phyloP scores from a whole-genome alignment of 1,140 invertebrate genomes.

The Akabosia matsudoensis region DNA sequence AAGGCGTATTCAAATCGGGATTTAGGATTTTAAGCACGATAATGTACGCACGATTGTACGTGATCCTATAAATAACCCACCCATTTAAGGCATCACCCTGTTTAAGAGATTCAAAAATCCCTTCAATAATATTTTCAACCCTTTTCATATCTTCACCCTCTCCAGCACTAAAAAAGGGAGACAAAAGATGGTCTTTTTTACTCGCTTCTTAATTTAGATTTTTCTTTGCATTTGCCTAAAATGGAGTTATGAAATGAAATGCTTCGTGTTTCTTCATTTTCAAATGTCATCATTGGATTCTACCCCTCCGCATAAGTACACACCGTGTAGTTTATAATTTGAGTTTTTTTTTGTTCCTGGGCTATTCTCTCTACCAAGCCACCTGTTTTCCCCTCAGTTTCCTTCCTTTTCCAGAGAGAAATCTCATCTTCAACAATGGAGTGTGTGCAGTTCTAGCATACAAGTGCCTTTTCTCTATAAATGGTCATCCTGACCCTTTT shows the following conservation, averaged over 20 bases:
- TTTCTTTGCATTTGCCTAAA: background rate
- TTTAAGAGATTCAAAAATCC: background rate
- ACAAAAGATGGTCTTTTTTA: too few species aligned
- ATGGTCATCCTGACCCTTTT: background rate
- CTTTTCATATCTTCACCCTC: background rate
- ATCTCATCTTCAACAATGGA: too few species aligned
- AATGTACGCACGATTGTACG: too few species aligned
- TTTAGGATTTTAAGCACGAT: background rate
- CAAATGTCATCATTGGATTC: background rate
- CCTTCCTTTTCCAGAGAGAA: too few species aligned
- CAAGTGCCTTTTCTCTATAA: background rate
- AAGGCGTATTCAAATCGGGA: background rate
- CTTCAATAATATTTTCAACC: background rate
- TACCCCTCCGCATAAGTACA: background rate
- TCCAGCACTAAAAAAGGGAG: background rate
- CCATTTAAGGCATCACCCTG: background rate
- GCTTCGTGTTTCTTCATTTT: background rate
- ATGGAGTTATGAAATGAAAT: background rate
- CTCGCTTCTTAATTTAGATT: background rate
- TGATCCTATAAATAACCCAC: background rate
- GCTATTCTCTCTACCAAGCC: background rate
- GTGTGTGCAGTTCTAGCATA: too few species aligned
- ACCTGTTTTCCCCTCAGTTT: background rate
- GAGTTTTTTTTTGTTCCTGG: background rate
- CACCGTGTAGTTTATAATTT: background rate